Percentiles rank a stretch among this genome's conserved stretches.
These are phyloP conservation scores for Thinocorus orbignyianus DNA, from an alignment of 2,113 vertebrate species.

Conservation along the genomic window DNA sequence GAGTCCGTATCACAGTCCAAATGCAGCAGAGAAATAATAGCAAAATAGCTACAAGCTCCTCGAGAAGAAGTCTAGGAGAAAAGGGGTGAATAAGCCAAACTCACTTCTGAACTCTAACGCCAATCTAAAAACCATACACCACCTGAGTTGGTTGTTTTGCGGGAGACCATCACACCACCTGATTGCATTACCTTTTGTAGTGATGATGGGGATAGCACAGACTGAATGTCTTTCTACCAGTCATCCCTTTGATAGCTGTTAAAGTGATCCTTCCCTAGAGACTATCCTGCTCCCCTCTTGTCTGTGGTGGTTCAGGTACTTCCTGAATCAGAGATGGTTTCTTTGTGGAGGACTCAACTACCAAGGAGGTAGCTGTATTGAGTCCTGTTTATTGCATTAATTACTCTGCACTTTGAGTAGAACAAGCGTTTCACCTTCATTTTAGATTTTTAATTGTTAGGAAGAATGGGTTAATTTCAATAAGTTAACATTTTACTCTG, in stretches of 20 bases:
- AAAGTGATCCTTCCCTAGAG: not conserved
- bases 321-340: not conserved
- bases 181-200: not conserved
- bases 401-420: not conserved
- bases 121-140: not conserved
- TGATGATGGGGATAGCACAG: not conserved
- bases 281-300: not conserved
- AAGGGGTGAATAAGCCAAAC: not conserved
- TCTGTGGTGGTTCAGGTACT: not conserved
- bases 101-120: not conserved
- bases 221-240: not conserved
- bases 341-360: not conserved
- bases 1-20: fast-evolving
- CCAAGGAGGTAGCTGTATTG: not conserved
- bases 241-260: not conserved
- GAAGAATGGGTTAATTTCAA: not conserved
- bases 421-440: not conserved
- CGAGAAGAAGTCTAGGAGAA: not conserved
- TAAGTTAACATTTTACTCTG: not conserved
- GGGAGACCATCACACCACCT: not conserved
- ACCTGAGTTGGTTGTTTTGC: not conserved
- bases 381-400: not conserved
- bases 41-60: not conserved
- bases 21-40: not conserved
- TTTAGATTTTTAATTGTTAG: not conserved